These are phyloP conservation scores for Trematomus bernacchii DNA, from an alignment of 2,797 vertebrate genomes.

Conservation along the genomic window DNA sequence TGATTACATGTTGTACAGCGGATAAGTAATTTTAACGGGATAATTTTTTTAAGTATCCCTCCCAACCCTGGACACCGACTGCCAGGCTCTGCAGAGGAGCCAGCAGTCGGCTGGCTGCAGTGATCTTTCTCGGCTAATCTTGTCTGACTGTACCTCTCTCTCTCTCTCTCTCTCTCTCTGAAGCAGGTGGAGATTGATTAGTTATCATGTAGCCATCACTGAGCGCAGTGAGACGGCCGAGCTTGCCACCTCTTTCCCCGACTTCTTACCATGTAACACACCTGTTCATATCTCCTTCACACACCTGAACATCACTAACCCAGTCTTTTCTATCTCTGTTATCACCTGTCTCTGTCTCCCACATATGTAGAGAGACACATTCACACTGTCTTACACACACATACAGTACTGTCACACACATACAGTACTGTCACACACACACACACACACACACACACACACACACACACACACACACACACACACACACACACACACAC, in stretches of 20 bases:
- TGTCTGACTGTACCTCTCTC: conserved; percentile 42
- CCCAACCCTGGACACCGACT: conserved; percentile 14
- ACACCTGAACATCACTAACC: conserved; percentile 71
- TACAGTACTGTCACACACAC: too few relatives aligned
- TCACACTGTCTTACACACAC: conserved; percentile 18
- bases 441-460: conserved; percentile 19
- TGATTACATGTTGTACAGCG: too few relatives aligned
- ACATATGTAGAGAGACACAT: conserved; percentile 37
- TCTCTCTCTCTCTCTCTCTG: conserved; percentile 23
- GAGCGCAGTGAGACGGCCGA: conserved; percentile 47
- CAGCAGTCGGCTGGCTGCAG: conserved; percentile 43
- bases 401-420: conserved; percentile 1
- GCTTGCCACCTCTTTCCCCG: conserved; percentile 10
- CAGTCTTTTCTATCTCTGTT: conserved; percentile 60
- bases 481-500: conserved; percentile 24
- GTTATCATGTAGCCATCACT: conserved; percentile 72
- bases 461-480: conserved; percentile 25
- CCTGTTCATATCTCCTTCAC: conserved; percentile 65
- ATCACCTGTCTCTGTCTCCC: conserved; percentile 57
- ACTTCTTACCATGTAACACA: conserved; percentile 56
- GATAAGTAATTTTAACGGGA: too few relatives aligned
- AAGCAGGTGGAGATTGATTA: conserved; percentile 77
- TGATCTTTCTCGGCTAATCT: conserved; percentile 61
- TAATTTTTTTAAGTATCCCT: too few relatives aligned
- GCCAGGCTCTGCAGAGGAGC: conserved; percentile 48